These are phyloP conservation scores for Bombyx mori DNA, from an alignment of 1,140 invertebrate species.

Conservation along the genomic window DNA sequence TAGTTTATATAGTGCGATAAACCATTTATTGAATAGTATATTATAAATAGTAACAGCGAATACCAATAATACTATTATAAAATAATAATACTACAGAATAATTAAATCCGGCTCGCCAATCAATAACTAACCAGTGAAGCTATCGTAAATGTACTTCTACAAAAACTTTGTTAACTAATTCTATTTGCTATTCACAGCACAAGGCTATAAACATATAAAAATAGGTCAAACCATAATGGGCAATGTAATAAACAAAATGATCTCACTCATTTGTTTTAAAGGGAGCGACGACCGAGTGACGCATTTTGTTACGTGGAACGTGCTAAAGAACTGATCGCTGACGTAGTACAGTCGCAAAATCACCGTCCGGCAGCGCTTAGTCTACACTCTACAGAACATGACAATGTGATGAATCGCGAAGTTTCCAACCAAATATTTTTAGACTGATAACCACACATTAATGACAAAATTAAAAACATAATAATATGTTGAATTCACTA, in stretches of 20 bases:
- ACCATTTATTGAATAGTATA: too few species aligned
- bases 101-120: neutral
- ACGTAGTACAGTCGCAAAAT: constrained; percentile 10
- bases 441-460: too few species aligned
- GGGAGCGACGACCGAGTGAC: constrained; percentile 49
- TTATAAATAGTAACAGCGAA: too few species aligned
- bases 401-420: too few species aligned
- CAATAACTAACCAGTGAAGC: neutral
- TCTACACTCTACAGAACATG: too few species aligned
- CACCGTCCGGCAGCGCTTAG: too few species aligned
- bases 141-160: neutral
- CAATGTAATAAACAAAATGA: constrained; percentile 57
- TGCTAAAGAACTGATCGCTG: constrained; percentile 16
- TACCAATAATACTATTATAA: too few species aligned
- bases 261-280: constrained; percentile 53
- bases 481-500: too few species aligned
- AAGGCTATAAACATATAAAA: constrained; percentile 2
- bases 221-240: constrained; percentile 6
- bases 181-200: constrained; percentile 5
- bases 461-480: too few species aligned
- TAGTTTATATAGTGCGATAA: too few species aligned
- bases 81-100: neutral
- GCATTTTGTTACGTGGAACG: constrained; percentile 16
- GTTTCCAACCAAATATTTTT: too few species aligned
- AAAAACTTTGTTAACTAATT: too few species aligned